These are phyloP conservation scores for Caenorhabditis briggsae DNA, from an alignment of 1,140 invertebrate species.

Conservation along the genomic window DNA sequence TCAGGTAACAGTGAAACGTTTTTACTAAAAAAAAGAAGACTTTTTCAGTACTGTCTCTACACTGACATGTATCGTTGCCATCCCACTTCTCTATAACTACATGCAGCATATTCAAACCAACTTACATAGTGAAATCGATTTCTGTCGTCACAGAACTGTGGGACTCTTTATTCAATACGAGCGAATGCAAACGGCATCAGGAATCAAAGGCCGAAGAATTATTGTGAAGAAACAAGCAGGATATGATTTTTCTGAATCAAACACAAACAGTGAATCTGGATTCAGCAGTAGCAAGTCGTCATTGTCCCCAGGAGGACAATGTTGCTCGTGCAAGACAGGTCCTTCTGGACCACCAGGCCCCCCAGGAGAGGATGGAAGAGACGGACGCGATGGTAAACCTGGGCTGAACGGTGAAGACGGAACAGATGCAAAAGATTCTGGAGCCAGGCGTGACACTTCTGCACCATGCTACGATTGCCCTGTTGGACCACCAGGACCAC, in stretches of 20 bases:
- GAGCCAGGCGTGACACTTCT: neutral
- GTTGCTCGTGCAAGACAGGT: constrained; percentile 59
- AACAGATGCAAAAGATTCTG: constrained; percentile 62
- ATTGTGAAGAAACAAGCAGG: constrained; percentile 59
- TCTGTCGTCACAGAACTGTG: constrained; percentile 70
- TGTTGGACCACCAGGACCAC: constrained; percentile 66
- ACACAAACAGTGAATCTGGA: neutral
- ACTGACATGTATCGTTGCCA: constrained; percentile 65
- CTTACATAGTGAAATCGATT: constrained; percentile 71
- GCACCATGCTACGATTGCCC: constrained; percentile 69
- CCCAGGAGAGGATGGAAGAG: constrained; percentile 65
- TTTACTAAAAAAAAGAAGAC: constrained; percentile 6
- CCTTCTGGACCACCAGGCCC: constrained; percentile 59
- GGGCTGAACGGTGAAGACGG: constrained; percentile 64
- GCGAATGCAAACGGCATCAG: constrained; percentile 54
- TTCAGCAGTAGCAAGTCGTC: constrained; percentile 27
- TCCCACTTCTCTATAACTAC: constrained; percentile 74
- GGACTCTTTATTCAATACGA: constrained; percentile 66
- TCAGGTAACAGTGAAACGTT: constrained; percentile 52
- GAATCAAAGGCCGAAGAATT: constrained; percentile 55
- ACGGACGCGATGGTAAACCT: constrained; percentile 65
- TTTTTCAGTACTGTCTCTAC: constrained; percentile 60
- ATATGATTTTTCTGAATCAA: constrained; percentile 54
- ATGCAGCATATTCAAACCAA: constrained; percentile 72
- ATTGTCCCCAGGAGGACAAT: constrained; percentile 40